Conservation (phyloP, 2,113 vertebrate species). For the Eidolon helvum region DNA sequence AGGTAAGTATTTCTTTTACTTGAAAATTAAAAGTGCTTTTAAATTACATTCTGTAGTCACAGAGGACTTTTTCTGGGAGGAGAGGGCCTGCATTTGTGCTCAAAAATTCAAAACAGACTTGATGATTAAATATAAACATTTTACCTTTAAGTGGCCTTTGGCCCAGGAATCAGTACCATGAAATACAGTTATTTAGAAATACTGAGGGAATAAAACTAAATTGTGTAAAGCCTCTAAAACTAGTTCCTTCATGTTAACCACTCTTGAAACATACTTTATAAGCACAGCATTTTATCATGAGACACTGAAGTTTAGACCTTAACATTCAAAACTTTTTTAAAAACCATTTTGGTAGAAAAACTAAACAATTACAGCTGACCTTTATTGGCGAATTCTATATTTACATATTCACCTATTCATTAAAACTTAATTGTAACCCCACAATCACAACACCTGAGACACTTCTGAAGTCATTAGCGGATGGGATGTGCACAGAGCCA, state of each 20-base stretch:
- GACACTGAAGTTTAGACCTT: neutral
- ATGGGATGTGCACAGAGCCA: neutral
- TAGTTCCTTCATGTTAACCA: neutral
- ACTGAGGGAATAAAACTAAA: neutral
- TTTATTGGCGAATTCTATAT: neutral
- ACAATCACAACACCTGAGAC: neutral
- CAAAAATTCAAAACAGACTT: neutral
- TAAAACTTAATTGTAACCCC: neutral
- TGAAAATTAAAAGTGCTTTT: conserved; percentile 9
- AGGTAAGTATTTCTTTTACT: neutral
- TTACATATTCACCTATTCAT: neutral
- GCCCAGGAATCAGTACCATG: neutral
- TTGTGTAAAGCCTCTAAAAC: neutral
- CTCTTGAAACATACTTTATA: neutral
- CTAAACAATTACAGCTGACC: neutral
- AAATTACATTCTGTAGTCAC: neutral
- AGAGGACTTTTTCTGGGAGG: neutral
- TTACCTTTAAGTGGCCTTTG: neutral
- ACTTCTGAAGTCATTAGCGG: neutral
- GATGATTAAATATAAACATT: neutral
- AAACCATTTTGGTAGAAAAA: neutral
- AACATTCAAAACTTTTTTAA: neutral
- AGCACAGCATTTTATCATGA: neutral
- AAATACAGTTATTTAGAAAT: neutral
- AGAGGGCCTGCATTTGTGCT: neutral